Evolutionary conservation across 2,888 invertebrate species (phyloP).

Genomic region (Allolobophora icterica): DNA sequence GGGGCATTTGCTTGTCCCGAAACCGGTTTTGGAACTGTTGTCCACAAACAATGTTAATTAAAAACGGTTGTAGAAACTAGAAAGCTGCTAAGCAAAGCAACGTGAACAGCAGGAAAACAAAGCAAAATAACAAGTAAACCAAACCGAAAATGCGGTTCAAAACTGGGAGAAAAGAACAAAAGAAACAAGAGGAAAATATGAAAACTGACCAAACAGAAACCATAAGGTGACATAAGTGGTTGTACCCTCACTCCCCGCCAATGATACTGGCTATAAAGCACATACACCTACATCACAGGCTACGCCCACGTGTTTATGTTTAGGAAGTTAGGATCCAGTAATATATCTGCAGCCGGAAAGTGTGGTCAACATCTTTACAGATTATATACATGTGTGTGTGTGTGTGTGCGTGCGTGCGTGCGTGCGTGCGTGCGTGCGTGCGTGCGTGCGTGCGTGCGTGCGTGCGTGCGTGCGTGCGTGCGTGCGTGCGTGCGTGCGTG

Average conservation of each 20-base stretch:
- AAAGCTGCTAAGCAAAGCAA: not conserved
- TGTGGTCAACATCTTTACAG: too few species aligned
- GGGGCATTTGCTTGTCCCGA: too few species aligned
- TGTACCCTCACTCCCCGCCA: not conserved
- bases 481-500: not conserved
- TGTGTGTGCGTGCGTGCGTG: not conserved
- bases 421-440: not conserved
- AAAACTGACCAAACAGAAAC: not conserved
- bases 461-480: not conserved
- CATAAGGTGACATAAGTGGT: not conserved
- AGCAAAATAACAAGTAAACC: not conserved
- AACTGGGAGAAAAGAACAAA: not conserved
- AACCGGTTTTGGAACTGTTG: too few species aligned
- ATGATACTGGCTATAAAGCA: not conserved
- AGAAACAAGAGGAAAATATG: not conserved
- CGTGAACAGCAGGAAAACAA: not conserved
- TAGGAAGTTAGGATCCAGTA: not conserved
- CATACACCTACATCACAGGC: not conserved
- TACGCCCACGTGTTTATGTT: not conserved
- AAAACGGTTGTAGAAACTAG: too few species aligned
- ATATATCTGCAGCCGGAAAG: not conserved
- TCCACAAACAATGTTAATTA: too few species aligned
- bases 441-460: not conserved
- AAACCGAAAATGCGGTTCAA: not conserved
- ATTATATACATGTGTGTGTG: not conserved